These are phyloP conservation scores for Caradrina kadenii DNA, from an alignment of 2,888 invertebrate species.

Conservation along the genomic window DNA sequence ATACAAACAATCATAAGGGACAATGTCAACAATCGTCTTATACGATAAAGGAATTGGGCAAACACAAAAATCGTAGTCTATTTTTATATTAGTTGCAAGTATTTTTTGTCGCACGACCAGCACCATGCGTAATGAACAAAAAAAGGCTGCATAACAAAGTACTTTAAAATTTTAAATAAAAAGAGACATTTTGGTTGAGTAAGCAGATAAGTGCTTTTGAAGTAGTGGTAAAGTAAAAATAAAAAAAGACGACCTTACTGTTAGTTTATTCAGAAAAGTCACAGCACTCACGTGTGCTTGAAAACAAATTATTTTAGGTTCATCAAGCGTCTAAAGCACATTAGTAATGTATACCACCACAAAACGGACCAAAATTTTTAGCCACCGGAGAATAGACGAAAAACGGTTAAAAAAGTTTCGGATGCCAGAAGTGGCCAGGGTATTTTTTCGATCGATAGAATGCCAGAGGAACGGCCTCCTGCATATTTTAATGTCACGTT, in stretches of 20 bases:
- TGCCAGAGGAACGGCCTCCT: conserved; percentile 60
- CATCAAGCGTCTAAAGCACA: conserved; percentile 4
- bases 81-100: no score
- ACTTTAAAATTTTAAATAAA: no score
- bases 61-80: no score
- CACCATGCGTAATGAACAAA: no score
- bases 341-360: conserved; percentile 33
- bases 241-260: no score
- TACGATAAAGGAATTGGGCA: no score
- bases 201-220: no score
- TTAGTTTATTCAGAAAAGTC: not conserved
- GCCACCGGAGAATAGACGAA: conserved; percentile 27
- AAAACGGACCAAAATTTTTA: conserved; percentile 33
- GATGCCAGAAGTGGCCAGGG: conserved; percentile 26
- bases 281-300: conserved; percentile 1
- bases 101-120: no score
- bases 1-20: not conserved
- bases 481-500: conserved; percentile 78
- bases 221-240: not conserved
- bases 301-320: conserved; percentile 30
- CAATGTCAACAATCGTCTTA: no score
- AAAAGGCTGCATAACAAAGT: no score
- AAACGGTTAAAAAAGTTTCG: conserved; percentile 47
- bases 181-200: no score
- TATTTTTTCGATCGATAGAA: conserved; percentile 64